Evolutionary conservation across 2,888 invertebrate genomes (phyloP), one percentile per base, ranked within the genome.

Genomic region (Hymenopus coronatus): DNA sequence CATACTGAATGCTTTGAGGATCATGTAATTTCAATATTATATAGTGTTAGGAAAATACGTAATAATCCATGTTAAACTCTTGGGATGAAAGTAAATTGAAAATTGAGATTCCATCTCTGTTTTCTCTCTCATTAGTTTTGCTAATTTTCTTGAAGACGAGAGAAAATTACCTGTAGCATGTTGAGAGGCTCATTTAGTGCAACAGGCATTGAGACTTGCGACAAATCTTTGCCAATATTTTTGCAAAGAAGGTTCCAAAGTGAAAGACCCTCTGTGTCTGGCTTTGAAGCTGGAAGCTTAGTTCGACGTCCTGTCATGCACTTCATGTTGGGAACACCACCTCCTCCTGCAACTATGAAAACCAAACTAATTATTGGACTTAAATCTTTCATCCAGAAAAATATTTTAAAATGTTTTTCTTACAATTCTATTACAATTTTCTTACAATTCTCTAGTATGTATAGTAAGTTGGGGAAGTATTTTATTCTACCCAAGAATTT

Each of bases 181-280:
- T 96, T 97, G 0, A 97, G 94, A 0, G 97, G 97, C 93, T 97
- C 97, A 92, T 97, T 97, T 90, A 97, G 94, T 3, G 97, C 97
- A 84, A 97, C 97, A 0, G 97, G 97, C 97, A 97, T 97, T 90
- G 97, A 97, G 85, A 98, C 96, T 93, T 97, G 97, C 28, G 97
- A 97, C 89, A 97, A 94, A 93, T 97, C 97, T 93, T 97, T 97
- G 91, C 97, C 97, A 88, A 97, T 97, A 93, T 97, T 97, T 93
- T 96, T 96, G 92, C 96, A 96, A 4, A 97, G 94, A 89, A 97
- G 94, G 93, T 97, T 97, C 96, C 97, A 97, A n/a, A 97, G 94
- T 28, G 96, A 96, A 87, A 97, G 95, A 40, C 97, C 97, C 90
- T 97, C 97, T 0, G 95, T 95, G 84, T 95, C 95, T n/a, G 97